Evolutionary conservation across 2,113 vertebrate species (phyloP), one percentile per base, ranked within the genome.

Genomic region (Ia io): DNA sequence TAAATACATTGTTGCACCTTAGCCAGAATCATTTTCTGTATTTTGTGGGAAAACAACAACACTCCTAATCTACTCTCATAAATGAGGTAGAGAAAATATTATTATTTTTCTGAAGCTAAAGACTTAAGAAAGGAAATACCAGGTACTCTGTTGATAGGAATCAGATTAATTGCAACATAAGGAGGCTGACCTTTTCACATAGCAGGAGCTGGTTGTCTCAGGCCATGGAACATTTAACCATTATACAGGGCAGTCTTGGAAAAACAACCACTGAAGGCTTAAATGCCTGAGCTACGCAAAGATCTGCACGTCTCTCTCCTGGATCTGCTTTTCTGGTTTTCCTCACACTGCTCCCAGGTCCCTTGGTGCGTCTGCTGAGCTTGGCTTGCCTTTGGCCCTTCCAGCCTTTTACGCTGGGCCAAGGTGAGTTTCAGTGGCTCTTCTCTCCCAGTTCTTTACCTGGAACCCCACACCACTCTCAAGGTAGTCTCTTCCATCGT

Each of bases 21-120:
- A 92, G 77, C 40, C 9, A 77, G 51, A 88, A 14, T 61, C 30
- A 96, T 53, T 92, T 91, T 69, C 51, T 74, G 4, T 30, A 96
- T 16, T 44, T 40, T 51, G 9, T 10, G 61, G 61, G 61, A 63
- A 63, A 63, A 63, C 23, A 61, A 61, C 25, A 61, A 25, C 25
- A 25, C 23, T 3, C 25, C 9, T 74, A 28, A 51, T 61, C 16
- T 2, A 42, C 6, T 87, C 40, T 61, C 23, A 12, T 23, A 59
- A 47, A 4, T 77, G 40, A 69, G 74, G 6, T 65, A n/a, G 5
- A 86, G 56, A 32, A 78, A 74, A 49, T 69, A 70, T 37, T 80
- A 44, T 3, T 82, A 6, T 32, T 89, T 94, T 71, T 59, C 83
- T 69, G 13, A 56, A 92, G 25, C 6, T 87, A 61, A 90, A 86